phyloP scores from a whole-genome alignment of 2,888 invertebrate genomes.

The Dryocosmus kuriphilus region DNA sequence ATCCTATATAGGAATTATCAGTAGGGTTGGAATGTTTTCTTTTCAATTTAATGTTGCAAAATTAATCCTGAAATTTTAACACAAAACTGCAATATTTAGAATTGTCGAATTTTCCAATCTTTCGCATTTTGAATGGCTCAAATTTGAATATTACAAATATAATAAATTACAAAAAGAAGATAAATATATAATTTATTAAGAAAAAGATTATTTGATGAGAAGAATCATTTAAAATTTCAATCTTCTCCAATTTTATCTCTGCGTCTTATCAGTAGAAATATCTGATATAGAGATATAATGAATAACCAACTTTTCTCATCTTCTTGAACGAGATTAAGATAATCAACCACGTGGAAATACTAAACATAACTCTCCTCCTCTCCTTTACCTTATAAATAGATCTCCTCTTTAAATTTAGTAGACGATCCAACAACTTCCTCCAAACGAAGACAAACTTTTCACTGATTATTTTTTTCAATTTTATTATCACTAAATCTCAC shows the following conservation, averaged over 20 bases:
- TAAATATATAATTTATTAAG: no score
- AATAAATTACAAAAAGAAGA: no score
- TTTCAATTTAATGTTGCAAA: no score
- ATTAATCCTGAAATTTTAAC: no score
- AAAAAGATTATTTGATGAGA: background rate
- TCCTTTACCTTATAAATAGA: slow-evolving; percentile 37
- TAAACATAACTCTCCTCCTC: no score
- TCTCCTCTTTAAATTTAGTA: slow-evolving; percentile 35
- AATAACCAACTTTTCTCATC: background rate
- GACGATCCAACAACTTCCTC: background rate
- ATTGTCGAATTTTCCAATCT: no score
- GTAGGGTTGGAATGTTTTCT: no score
- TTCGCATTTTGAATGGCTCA: no score
- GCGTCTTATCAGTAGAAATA: background rate
- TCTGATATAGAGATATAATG: background rate
- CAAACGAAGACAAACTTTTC: slow-evolving; percentile 3
- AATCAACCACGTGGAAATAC: background rate
- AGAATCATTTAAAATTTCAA: background rate
- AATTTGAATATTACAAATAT: no score
- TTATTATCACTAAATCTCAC: slow-evolving; percentile 26
- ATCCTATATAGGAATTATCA: no score
- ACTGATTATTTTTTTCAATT: background rate
- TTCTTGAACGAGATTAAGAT: background rate
- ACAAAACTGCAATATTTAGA: no score
- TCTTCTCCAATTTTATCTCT: background rate